These are phyloP conservation scores for Microplitis demolitor DNA, from an alignment of 1,140 invertebrate genomes.

Conservation along the genomic window DNA sequence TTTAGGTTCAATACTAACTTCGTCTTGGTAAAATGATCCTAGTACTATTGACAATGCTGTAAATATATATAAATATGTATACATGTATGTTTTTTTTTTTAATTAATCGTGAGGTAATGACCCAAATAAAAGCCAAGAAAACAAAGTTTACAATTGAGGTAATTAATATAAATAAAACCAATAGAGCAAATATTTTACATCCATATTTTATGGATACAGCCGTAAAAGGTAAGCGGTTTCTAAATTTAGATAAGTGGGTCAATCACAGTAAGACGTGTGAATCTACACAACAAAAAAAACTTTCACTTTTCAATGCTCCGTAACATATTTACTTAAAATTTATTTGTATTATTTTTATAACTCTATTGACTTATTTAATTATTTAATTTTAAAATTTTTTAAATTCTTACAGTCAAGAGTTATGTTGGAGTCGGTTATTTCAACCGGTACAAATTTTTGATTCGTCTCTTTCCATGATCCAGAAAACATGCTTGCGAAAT, in stretches of 20 bases:
- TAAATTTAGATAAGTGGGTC: slow-evolving; percentile 35
- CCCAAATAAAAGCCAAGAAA: too few species aligned
- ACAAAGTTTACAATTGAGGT: neutral
- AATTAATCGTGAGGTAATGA: neutral
- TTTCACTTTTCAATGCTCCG: slow-evolving; percentile 34
- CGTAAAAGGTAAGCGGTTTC: slow-evolving; percentile 27
- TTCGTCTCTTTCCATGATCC: slow-evolving; percentile 79
- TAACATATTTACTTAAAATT: neutral
- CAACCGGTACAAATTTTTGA: slow-evolving; percentile 71
- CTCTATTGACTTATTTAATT: slow-evolving; percentile 7
- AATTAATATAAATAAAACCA: slow-evolving; percentile 8
- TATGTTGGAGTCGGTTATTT: slow-evolving; percentile 78
- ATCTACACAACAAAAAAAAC: slow-evolving; percentile 21
- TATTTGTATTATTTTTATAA: neutral
- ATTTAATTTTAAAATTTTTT: neutral
- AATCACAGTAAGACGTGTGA: slow-evolving; percentile 19
- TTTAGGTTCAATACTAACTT: slow-evolving; percentile 73
- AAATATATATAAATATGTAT: slow-evolving; percentile 27
- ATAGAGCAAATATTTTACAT: neutral
- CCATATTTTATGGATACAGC: slow-evolving; percentile 4
- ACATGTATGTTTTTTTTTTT: neutral
- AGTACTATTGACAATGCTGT: slow-evolving; percentile 74
- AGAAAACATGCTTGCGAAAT: slow-evolving; percentile 85
- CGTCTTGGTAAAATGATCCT: slow-evolving; percentile 81
- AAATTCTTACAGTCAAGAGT: slow-evolving; percentile 68